phyloP scores from a whole-genome alignment of 2,888 invertebrate species.

The Anthophora plumipes region DNA sequence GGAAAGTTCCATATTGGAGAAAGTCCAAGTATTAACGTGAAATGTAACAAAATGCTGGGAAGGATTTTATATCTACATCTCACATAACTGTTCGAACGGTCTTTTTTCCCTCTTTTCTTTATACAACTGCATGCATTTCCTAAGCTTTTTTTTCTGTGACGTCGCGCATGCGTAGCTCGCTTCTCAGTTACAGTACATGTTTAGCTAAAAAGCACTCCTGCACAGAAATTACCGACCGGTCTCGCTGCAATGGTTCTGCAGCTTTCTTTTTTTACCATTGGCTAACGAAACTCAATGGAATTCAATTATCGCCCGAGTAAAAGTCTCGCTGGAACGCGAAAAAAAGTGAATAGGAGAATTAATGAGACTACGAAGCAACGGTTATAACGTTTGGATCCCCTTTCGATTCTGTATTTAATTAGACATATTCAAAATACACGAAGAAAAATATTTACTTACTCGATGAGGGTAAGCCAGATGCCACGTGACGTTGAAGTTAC shows the following conservation, averaged over 20 bases:
- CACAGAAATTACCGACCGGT: conserved; percentile 35
- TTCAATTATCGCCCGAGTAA: conserved; percentile 28
- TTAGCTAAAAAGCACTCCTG: background rate
- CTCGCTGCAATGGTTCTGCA: conserved; percentile 16
- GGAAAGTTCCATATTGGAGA: conserved; percentile 56
- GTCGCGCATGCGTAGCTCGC: background rate
- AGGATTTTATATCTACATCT: conserved; percentile 55
- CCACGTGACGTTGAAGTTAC: conserved; percentile 95
- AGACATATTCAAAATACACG: background rate
- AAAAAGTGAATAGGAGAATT: conserved; percentile 1
- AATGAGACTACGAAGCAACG: background rate
- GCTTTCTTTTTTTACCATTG: conserved; percentile 41
- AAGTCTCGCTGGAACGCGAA: conserved; percentile 16
- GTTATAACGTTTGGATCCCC: background rate
- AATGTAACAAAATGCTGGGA: conserved; percentile 47
- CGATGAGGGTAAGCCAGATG: conserved; percentile 96
- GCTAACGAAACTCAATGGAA: conserved; percentile 21
- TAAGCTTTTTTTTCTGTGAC: conserved; percentile 22
- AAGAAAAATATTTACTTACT: conserved; percentile 86
- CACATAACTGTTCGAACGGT: conserved; percentile 53
- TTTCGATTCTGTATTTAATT: background rate
- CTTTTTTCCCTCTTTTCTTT: conserved; percentile 27
- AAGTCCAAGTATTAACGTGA: conserved; percentile 46
- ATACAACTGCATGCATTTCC: background rate
- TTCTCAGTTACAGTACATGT: background rate